phyloP scores from a whole-genome alignment of 2,888 invertebrate genomes.

The Agonopterix heracliana region DNA sequence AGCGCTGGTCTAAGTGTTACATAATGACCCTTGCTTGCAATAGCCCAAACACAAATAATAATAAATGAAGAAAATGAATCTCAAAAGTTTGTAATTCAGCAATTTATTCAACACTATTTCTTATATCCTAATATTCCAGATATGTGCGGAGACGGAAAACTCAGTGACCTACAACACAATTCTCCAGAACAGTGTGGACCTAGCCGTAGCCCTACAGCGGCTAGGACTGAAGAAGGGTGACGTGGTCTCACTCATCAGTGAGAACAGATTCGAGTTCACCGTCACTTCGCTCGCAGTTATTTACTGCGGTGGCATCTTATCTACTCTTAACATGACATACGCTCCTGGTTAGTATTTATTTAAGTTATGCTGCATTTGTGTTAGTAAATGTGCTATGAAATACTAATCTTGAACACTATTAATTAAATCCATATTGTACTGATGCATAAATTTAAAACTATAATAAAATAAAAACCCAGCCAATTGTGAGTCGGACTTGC shows the following conservation, averaged over 20 bases:
- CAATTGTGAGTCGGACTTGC: no score
- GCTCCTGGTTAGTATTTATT: slow-evolving; percentile 60
- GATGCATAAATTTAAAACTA: no score
- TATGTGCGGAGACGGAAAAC: slow-evolving; percentile 77
- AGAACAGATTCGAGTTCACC: slow-evolving; percentile 78
- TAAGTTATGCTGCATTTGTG: background rate
- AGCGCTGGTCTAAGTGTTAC: no score
- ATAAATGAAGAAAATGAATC: no score
- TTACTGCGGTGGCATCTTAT: slow-evolving; percentile 75
- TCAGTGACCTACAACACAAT: slow-evolving; percentile 71
- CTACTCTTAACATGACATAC: slow-evolving; percentile 80
- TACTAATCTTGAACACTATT: no score
- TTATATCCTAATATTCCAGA: slow-evolving; percentile 43
- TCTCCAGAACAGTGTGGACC: slow-evolving; percentile 72
- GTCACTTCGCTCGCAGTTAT: slow-evolving; percentile 72
- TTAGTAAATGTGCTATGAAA: no score
- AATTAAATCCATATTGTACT: no score
- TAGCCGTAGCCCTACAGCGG: slow-evolving; percentile 71
- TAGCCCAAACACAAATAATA: no score
- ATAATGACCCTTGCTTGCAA: no score
- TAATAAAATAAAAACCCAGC: no score
- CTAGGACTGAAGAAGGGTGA: slow-evolving; percentile 75
- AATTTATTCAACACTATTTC: no score
- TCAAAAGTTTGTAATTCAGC: no score
- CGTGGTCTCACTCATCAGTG: slow-evolving; percentile 77